A percentile compares a stretch with the other conserved stretches of the same genome.
These are phyloP conservation scores for Ommatoiulus sabulosus DNA, from an alignment of 2,888 invertebrate genomes.

Conservation along the genomic window DNA sequence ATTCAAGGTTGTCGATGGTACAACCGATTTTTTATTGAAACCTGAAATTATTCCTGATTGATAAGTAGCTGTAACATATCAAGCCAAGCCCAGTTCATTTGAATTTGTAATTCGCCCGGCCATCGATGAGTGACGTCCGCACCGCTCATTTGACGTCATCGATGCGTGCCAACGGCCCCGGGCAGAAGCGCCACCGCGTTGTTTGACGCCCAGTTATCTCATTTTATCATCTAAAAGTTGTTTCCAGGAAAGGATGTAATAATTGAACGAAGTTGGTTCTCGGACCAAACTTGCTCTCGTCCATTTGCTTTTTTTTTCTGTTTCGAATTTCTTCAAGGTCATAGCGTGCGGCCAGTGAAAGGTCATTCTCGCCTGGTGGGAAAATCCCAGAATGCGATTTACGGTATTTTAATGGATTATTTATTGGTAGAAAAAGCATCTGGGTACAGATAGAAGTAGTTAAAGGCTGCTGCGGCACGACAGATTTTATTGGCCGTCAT, in stretches of 20 bases:
- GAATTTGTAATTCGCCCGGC: neutral
- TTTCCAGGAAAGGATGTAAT: conserved; percentile 4
- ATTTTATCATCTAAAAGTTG: neutral
- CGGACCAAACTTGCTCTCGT: neutral
- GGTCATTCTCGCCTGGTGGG: neutral
- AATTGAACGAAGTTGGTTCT: neutral
- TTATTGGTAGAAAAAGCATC: neutral
- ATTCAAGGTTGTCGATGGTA: neutral
- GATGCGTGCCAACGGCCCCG: neutral
- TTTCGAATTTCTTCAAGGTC: neutral
- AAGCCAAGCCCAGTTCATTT: neutral
- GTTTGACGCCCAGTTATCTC: neutral
- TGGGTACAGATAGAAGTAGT: too few species aligned
- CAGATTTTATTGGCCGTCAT: too few species aligned
- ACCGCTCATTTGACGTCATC: neutral
- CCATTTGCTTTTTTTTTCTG: neutral
- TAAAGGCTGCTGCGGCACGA: too few species aligned
- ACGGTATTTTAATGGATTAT: conserved; percentile 12
- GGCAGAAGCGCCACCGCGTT: neutral
- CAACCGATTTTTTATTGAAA: neutral
- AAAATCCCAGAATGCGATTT: neutral
- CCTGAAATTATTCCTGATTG: neutral
- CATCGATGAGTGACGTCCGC: neutral
- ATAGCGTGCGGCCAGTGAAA: neutral
- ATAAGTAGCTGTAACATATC: neutral